Evolutionary conservation across 2,797 vertebrate species (phyloP), one percentile per base, ranked within the genome.

Genomic region (Myotis myotis): DNA sequence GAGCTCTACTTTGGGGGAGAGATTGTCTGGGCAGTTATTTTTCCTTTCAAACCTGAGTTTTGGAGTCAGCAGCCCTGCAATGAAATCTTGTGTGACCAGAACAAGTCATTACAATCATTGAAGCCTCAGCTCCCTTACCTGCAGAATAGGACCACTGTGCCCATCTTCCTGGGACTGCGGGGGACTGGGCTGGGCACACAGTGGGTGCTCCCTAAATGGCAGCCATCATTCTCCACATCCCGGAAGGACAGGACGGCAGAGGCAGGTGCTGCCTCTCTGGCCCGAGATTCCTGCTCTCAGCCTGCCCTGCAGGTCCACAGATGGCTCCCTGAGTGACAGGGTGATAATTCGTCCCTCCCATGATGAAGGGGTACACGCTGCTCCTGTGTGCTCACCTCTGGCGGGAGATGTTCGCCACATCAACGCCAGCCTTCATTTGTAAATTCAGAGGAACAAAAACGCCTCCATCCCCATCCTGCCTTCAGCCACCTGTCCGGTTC

Each of bases 401-500:
- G 19, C 57, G 12, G 53, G 66, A 38, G 78, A 84, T 71, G 28
- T 30, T 72, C 0, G 0, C 70, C 36, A 38, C 72, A 81, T 8
- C 33, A 47, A 74, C 3, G 3, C 28, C 62, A 95, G 17, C 22
- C 87, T 90, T 87, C n/a, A 2, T 68, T 87, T 75, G 41, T 74
- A 41, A 93, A 93, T 86, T 49, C 60, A 12, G 70, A 79, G 64
- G 36, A 64, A 74, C 38, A 74, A 64, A 79, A 80, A 66, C 2
- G 89, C 91, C 25, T 74, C 49, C 23, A 57, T 47, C 60, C 85
- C 74, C 88, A 72, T 28, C 76, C 64, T 1, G 33, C 93, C 82
- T 92, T 70, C 55, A 89, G 91, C 71, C 91, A 91, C 68, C 87
- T 80, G 93, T 47, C 93, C 19, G 7, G 6, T 75, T 89, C 79